phyloP scores from a whole-genome alignment of 2,113 vertebrate species.

The Synodontis membranacea region DNA sequence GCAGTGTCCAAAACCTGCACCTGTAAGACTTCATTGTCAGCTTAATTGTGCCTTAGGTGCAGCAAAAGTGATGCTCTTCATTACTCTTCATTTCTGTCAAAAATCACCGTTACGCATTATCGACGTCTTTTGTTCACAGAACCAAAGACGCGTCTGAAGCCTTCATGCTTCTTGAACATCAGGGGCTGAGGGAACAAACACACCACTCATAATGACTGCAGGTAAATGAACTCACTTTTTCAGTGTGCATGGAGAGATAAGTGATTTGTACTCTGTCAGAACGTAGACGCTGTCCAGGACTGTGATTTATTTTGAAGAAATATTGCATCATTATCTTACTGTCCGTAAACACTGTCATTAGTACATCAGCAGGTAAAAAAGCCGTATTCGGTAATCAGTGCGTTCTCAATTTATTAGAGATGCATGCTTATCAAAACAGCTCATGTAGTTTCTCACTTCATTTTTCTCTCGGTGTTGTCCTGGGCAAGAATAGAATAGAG shows the following conservation, averaged over 20 bases:
- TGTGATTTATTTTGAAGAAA: neutral
- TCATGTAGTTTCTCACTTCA: neutral
- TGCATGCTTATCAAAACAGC: neutral
- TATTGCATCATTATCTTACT: neutral
- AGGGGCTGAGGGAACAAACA: neutral
- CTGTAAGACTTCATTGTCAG: neutral
- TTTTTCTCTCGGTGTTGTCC: neutral
- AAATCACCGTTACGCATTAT: neutral
- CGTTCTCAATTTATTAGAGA: neutral
- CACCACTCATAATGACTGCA: neutral
- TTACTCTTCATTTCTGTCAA: neutral
- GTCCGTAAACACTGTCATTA: neutral
- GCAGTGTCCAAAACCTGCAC: neutral
- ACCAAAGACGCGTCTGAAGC: neutral
- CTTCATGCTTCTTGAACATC: neutral
- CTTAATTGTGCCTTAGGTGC: neutral
- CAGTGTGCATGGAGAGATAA: neutral
- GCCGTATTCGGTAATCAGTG: neutral
- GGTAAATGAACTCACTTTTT: neutral
- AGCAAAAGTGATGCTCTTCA: neutral
- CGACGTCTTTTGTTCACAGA: neutral
- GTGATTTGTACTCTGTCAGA: neutral
- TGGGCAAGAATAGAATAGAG: slow-evolving; percentile 1
- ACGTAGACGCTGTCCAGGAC: too few species aligned
- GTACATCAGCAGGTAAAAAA: neutral